phyloP scores from a whole-genome alignment of 1,140 invertebrate species.

The Lepidurus packardi region DNA sequence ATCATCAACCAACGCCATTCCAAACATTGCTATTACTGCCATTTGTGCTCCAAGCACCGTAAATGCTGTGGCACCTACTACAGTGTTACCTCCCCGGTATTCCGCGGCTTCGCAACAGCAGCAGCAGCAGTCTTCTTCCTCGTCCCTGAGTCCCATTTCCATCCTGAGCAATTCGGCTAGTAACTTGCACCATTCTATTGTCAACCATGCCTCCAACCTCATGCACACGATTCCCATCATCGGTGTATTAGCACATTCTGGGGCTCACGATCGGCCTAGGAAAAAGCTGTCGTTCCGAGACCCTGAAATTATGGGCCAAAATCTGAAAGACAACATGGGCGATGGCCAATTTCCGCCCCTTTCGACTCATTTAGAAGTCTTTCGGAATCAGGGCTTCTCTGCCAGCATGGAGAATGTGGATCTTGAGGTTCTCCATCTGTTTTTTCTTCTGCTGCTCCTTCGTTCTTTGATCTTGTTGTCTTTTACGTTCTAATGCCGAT shows the following conservation, averaged over 20 bases:
- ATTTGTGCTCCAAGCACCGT: background rate
- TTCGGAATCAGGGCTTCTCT: conserved; percentile 32
- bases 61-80: background rate
- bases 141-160: conserved; percentile 25
- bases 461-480: no score
- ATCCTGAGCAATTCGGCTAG: conserved; percentile 24
- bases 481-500: background rate
- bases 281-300: conserved; percentile 81
- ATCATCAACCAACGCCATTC: background rate
- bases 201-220: background rate
- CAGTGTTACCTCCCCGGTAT: background rate
- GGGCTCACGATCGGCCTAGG: conserved; percentile 56
- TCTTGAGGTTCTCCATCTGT: conserved; percentile 27
- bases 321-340: conserved; percentile 5
- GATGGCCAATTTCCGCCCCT: conserved; percentile 38
- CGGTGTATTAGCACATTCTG: background rate
- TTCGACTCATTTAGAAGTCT: background rate
- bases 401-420: conserved; percentile 32
- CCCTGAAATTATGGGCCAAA: conserved; percentile 60
- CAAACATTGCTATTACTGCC: background rate
- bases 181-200: conserved; percentile 9
- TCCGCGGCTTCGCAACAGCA: background rate
- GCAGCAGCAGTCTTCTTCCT: background rate
- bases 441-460: background rate
- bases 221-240: conserved; percentile 7